These are phyloP conservation scores for Periparus ater DNA, from an alignment of 2,797 vertebrate species.

Conservation along the genomic window DNA sequence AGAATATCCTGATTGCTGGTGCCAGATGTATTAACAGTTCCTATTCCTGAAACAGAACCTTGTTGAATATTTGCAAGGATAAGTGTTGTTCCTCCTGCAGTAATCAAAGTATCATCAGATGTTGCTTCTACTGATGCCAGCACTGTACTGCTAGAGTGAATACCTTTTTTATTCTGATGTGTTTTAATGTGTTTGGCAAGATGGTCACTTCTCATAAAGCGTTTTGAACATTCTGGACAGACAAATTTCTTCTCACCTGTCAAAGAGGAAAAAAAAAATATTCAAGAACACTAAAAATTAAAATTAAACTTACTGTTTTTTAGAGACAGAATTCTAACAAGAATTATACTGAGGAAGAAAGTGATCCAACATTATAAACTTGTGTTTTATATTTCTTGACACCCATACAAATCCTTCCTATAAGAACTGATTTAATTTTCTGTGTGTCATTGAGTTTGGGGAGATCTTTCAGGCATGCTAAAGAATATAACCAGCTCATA, in stretches of 20 bases:
- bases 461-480: not conserved
- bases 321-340: not conserved
- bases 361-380: fast-evolving
- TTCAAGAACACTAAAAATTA: not conserved
- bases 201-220: slow-evolving; percentile 99
- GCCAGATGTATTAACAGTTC: slow-evolving; percentile 87
- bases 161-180: slow-evolving; percentile 98
- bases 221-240: slow-evolving; percentile 98
- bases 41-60: slow-evolving; percentile 90
- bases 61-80: slow-evolving; percentile 99
- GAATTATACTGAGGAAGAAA: not conserved
- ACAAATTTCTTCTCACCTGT: slow-evolving; percentile 99
- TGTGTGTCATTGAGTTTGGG: not conserved
- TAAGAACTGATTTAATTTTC: not conserved
- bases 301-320: not conserved
- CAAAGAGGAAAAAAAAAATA: not conserved
- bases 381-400: not conserved
- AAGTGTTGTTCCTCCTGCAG: slow-evolving; percentile 95
- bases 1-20: slow-evolving; percentile 95
- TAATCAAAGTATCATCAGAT: slow-evolving; percentile 94
- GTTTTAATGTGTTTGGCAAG: slow-evolving; percentile 99
- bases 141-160: slow-evolving; percentile 89
- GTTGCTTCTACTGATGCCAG: slow-evolving; percentile 90
- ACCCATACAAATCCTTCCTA: not conserved
- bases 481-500: not conserved